These are phyloP conservation scores for Ditula angustiorana DNA, from an alignment of 2,888 invertebrate genomes.

Conservation along the genomic window DNA sequence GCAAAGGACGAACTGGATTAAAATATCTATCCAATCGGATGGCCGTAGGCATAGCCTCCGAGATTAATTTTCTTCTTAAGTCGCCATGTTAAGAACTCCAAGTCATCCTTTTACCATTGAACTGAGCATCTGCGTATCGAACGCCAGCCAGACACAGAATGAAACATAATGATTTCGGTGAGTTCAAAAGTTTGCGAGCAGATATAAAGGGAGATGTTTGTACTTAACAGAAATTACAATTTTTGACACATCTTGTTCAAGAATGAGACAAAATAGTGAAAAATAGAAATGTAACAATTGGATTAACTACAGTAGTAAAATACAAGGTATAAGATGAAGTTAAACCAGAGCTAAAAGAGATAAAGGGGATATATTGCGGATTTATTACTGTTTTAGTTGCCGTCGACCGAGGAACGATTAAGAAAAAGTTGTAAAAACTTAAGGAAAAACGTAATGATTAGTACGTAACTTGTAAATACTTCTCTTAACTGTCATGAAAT, in stretches of 20 bases:
- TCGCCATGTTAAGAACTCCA: conserved; percentile 32
- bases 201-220: not conserved
- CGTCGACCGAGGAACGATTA: conserved; percentile 44
- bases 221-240: not conserved
- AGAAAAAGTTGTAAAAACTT: conserved; percentile 51
- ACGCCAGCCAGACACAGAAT: conserved; percentile 1
- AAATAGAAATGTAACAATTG: not conserved
- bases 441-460: conserved; percentile 40
- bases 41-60: conserved; percentile 45
- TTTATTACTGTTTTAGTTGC: conserved; percentile 60
- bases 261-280: not conserved
- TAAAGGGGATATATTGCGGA: conserved; percentile 47
- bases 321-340: not conserved
- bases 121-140: conserved; percentile 10
- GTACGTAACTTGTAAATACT: conserved; percentile 45
- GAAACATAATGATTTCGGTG: not conserved
- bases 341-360: conserved; percentile 20
- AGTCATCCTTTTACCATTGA: conserved; percentile 27
- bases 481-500: conserved; percentile 41
- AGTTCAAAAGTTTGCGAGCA: not conserved
- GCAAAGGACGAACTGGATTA: conserved; percentile 49
- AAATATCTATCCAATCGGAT: conserved; percentile 51
- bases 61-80: conserved; percentile 38
- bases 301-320: not conserved
- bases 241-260: not conserved